Conservation (phyloP, 2,888 invertebrate species). For the Seira ritae region DNA sequence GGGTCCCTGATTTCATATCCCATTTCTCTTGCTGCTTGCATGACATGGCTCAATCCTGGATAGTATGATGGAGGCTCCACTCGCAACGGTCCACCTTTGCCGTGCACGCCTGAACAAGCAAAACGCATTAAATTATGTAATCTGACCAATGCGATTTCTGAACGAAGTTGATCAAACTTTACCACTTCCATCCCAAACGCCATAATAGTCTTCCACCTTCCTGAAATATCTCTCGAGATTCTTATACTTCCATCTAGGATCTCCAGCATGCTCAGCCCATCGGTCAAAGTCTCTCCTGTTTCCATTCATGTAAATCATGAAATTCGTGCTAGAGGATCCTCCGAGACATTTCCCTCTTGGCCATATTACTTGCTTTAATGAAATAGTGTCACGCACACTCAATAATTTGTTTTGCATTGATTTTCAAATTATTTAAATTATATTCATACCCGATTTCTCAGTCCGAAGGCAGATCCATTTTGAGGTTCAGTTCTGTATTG, state of each 20-base stretch:
- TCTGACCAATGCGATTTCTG: not conserved
- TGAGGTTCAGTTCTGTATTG: conserved; percentile 57
- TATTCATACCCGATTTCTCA: conserved; percentile 45
- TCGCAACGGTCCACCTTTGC: conserved; percentile 48
- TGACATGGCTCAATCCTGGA: conserved; percentile 47
- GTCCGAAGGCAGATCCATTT: conserved; percentile 48
- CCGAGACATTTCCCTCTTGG: too few relatives aligned
- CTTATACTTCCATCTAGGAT: conserved; percentile 76
- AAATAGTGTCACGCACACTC: too few relatives aligned
- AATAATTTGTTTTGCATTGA: too few relatives aligned
- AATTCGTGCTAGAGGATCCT: conserved; percentile 2
- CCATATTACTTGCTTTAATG: too few relatives aligned
- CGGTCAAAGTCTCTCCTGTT: conserved; percentile 80
- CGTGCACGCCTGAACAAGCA: conserved; percentile 23
- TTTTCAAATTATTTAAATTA: too few relatives aligned
- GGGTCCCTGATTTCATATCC: conserved; percentile 50
- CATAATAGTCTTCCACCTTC: conserved; percentile 74
- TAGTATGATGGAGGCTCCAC: conserved; percentile 38
- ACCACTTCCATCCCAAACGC: conserved; percentile 31
- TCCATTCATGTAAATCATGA: conserved; percentile 77
- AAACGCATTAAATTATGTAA: not conserved
- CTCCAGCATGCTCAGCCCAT: conserved; percentile 79
- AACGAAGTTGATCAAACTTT: too few relatives aligned
- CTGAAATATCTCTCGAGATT: conserved; percentile 76
- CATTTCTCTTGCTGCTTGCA: conserved; percentile 47